Percentiles rank a stretch among this genome's conserved stretches.
Evolutionary conservation across 2,888 invertebrate species (phyloP).

Genomic region (Lithosia quadra): DNA sequence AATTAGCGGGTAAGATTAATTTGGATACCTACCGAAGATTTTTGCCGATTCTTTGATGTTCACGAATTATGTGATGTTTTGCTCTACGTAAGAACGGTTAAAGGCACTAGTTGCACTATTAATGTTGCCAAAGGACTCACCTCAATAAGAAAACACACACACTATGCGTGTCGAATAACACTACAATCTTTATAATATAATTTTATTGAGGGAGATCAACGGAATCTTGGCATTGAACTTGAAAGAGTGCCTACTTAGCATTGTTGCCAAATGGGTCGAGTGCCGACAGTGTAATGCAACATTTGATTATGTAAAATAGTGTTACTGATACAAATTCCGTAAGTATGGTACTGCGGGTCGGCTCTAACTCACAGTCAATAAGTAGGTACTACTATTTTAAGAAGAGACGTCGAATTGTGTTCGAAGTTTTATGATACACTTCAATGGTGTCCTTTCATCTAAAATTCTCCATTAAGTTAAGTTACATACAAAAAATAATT

Average conservation of each 20-base stretch:
- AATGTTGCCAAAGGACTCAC: conserved; percentile 39
- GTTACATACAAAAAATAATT: no score
- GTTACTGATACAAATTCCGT: conserved; percentile 16
- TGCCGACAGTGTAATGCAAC: conserved; percentile 41
- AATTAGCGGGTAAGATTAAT: neutral
- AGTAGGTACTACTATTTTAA: no score
- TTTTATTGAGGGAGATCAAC: conserved; percentile 61
- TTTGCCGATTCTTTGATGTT: neutral
- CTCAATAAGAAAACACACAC: conserved; percentile 23
- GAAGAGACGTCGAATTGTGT: no score
- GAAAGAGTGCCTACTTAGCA: conserved; percentile 75
- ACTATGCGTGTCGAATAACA: conserved; percentile 59
- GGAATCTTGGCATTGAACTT: conserved; percentile 84
- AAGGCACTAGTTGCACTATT: neutral
- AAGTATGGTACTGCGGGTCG: no score
- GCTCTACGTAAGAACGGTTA: neutral
- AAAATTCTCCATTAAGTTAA: no score
- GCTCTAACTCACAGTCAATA: no score
- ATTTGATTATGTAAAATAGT: conserved; percentile 21
- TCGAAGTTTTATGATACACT: neutral
- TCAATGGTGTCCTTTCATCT: neutral
- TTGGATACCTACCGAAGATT: neutral
- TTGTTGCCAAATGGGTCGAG: conserved; percentile 71
- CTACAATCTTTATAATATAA: conserved; percentile 42
- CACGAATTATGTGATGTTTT: neutral